Percentiles rank a stretch among this genome's conserved stretches.
Evolutionary conservation across 1,140 invertebrate genomes (phyloP).

Genomic region (Drosophila insularis): DNA sequence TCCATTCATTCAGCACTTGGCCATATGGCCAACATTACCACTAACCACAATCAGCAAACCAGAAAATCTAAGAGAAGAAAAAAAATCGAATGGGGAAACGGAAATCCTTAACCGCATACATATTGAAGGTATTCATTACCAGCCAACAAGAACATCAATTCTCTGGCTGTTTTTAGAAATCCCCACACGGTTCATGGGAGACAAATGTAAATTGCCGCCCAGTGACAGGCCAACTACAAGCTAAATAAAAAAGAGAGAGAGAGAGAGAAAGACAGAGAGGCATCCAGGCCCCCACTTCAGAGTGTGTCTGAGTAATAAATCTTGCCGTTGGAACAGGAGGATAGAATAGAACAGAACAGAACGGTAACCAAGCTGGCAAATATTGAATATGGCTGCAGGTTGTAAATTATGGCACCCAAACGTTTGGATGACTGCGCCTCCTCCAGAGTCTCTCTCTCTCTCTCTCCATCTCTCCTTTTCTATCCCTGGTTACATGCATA

Average conservation of each 20-base stretch:
- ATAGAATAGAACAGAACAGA: background rate
- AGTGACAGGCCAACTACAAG: conserved; percentile 61
- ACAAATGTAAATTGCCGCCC: conserved; percentile 71
- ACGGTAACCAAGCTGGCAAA: conserved; percentile 56
- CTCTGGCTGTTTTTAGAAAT: conserved; percentile 53
- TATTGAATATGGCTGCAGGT: conserved; percentile 77
- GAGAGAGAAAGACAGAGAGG: background rate
- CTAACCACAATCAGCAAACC: conserved; percentile 11
- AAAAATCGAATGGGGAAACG: conserved; percentile 26
- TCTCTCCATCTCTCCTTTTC: background rate
- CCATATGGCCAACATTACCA: conserved; percentile 10
- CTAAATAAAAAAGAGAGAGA: conserved; percentile 66
- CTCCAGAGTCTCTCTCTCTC: background rate
- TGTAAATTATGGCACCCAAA: conserved; percentile 73
- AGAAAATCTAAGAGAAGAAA: conserved; percentile 4
- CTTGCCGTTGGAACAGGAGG: conserved; percentile 32
- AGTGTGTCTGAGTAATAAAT: conserved; percentile 58
- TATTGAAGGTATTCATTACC: conserved; percentile 73
- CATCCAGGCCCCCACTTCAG: conserved; percentile 10
- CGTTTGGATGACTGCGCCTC: conserved; percentile 41
- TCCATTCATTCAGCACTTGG: conserved; percentile 11
- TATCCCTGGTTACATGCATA: conserved; percentile 28
- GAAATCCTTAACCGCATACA: conserved; percentile 45
- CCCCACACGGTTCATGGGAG: conserved; percentile 40
- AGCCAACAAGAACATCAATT: conserved; percentile 65